These are phyloP conservation scores for Tympanoctomys barrerae DNA, from an alignment of 2,797 vertebrate genomes.

Conservation along the genomic window DNA sequence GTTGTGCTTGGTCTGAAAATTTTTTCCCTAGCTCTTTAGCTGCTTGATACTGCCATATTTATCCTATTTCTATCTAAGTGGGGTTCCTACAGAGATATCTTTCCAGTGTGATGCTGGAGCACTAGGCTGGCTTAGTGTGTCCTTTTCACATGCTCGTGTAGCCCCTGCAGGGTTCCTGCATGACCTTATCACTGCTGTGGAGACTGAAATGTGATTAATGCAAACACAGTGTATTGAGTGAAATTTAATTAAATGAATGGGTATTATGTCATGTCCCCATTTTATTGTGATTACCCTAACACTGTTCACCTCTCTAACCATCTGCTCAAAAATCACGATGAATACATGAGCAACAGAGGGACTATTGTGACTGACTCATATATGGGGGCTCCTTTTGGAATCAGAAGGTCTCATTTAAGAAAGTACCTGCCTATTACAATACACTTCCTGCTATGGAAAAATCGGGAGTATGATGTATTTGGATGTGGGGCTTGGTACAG, in stretches of 20 bases:
- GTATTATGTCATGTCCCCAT: neutral
- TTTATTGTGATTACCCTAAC: neutral
- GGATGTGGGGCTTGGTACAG: neutral
- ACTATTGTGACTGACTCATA: neutral
- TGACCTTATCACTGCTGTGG: neutral
- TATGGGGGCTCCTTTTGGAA: neutral
- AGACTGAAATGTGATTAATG: neutral
- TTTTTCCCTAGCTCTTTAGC: neutral
- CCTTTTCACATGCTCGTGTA: neutral
- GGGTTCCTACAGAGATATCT: neutral
- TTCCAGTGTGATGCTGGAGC: neutral
- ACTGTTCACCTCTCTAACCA: neutral
- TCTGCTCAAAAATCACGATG: neutral
- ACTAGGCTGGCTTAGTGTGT: neutral
- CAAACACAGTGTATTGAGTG: neutral
- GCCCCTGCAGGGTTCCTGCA: neutral
- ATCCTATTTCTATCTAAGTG: neutral
- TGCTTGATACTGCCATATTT: neutral
- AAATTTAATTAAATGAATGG: neutral
- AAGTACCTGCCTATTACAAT: neutral
- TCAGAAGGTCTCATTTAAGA: neutral
- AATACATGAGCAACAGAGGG: neutral
- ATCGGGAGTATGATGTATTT: neutral
- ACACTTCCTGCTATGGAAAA: neutral
- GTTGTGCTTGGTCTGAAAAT: neutral